Percentiles rank a stretch among this genome's conserved stretches.
phyloP scores from a whole-genome alignment of 1,140 invertebrate species.

The Musca domestica region DNA sequence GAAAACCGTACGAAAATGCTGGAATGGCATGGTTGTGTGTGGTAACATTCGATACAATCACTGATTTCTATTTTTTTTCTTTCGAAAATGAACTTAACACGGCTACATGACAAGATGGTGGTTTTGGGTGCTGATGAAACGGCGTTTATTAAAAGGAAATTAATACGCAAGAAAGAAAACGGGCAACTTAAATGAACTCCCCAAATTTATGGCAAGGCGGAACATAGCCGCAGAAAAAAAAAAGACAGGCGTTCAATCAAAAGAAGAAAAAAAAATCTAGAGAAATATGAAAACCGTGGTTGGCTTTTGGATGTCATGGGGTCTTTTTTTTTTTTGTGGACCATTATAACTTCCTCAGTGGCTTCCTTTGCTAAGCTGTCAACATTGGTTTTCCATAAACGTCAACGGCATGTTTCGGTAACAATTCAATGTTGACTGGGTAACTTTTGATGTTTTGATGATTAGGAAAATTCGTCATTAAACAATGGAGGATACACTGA shows the following conservation, averaged over 20 bases:
- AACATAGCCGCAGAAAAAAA: background rate
- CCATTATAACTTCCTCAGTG: background rate
- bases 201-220: background rate
- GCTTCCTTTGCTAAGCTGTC: background rate
- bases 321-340: background rate
- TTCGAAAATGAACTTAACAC: background rate
- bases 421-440: background rate
- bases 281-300: background rate
- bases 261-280: background rate
- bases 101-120: no score
- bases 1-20: background rate
- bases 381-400: background rate
- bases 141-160: conserved; percentile 18
- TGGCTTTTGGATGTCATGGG: no score
- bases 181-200: background rate
- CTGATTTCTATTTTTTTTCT: background rate
- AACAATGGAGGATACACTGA: background rate
- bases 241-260: conserved; percentile 9
- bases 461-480: conserved; percentile 14
- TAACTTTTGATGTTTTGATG: background rate
- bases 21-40: background rate
- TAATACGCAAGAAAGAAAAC: background rate
- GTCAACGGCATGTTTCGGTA: background rate
- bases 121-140: no score
- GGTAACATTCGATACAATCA: conserved; percentile 5